phyloP scores from a whole-genome alignment of 2,888 invertebrate species.

The Spialia ferax region DNA sequence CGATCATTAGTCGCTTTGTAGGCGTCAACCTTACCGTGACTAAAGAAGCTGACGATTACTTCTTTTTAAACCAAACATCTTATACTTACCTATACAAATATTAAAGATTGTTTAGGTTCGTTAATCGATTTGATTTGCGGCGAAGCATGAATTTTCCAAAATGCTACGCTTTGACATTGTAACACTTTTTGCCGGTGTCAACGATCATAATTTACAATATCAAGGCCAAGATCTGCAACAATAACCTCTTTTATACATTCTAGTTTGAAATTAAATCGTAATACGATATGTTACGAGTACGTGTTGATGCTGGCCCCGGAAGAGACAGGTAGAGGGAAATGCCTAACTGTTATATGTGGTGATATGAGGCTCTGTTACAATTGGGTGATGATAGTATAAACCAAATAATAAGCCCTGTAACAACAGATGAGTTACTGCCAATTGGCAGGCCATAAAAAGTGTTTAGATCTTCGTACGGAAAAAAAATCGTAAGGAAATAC shows the following conservation, averaged over 20 bases:
- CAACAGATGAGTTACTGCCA: too few relatives aligned
- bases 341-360: too few relatives aligned
- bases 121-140: slow-evolving; percentile 38
- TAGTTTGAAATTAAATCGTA: not conserved
- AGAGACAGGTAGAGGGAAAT: not conserved
- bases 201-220: slow-evolving; percentile 16
- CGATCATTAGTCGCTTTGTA: not conserved
- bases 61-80: slow-evolving; percentile 10
- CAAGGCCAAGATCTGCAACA: slow-evolving; percentile 15
- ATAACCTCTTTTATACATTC: not conserved
- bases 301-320: not conserved
- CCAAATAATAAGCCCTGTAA: too few relatives aligned
- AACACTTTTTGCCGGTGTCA: slow-evolving; percentile 18
- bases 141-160: slow-evolving; percentile 38
- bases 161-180: slow-evolving; percentile 37
- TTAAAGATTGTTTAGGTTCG: slow-evolving; percentile 29
- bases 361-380: too few relatives aligned
- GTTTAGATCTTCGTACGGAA: too few relatives aligned
- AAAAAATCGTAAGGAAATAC: too few relatives aligned
- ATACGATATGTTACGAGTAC: not conserved
- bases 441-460: too few relatives aligned
- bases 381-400: too few relatives aligned
- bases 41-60: not conserved
- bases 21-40: not conserved
- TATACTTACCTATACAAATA: slow-evolving; percentile 10